Evolutionary conservation across 2,113 vertebrate species (phyloP).

Genomic region (Camelus bactrianus): DNA sequence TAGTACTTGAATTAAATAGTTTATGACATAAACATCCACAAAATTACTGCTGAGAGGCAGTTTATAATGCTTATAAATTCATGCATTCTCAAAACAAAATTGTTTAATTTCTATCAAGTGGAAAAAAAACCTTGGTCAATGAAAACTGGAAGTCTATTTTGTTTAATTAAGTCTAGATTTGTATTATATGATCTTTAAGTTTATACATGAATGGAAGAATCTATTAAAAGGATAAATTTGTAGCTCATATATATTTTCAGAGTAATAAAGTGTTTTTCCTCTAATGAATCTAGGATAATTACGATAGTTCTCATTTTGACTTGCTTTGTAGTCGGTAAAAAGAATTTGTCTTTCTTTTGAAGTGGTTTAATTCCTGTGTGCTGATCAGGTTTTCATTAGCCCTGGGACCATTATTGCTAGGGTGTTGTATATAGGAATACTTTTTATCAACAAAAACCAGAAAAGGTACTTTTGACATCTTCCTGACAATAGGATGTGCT

Average conservation of each 20-base stretch:
- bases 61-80: constrained; percentile 53
- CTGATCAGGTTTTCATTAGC: not conserved
- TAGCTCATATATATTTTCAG: constrained; percentile 23
- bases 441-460: not conserved
- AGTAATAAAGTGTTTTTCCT: not conserved
- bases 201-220: constrained; percentile 52
- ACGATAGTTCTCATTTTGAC: constrained; percentile 45
- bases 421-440: not conserved
- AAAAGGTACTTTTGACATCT: not conserved
- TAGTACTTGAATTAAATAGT: constrained; percentile 71
- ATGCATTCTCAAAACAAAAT: constrained; percentile 37
- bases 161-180: constrained; percentile 41
- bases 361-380: constrained; percentile 37
- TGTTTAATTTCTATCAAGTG: constrained; percentile 74
- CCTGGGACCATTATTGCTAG: not conserved
- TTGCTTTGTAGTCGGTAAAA: not conserved
- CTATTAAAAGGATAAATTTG: not conserved
- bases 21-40: constrained; percentile 51
- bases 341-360: constrained; percentile 31
- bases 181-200: not conserved
- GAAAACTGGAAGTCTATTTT: constrained; percentile 57
- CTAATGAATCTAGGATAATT: constrained; percentile 9
- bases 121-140: constrained; percentile 29
- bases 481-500: not conserved
- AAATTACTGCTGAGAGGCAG: constrained; percentile 47